phyloP scores from a whole-genome alignment of 2,113 vertebrate genomes.

The Thryonomys swinderianus region DNA sequence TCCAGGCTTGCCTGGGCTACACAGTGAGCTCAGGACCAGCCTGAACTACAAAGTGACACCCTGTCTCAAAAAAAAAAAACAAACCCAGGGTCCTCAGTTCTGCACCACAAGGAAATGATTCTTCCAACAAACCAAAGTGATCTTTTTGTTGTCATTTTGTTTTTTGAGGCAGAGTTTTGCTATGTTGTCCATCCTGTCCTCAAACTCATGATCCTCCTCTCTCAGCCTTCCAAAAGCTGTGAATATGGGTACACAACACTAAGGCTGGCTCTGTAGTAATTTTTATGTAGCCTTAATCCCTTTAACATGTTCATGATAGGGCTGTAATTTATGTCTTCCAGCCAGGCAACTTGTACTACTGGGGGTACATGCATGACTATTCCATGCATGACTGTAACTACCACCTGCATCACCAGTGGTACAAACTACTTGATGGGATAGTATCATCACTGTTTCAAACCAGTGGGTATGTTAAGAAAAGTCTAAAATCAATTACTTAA shows the following conservation, averaged over 20 bases:
- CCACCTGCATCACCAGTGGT: not conserved
- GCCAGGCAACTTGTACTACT: not conserved
- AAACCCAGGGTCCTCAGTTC: not conserved
- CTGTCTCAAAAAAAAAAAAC: too few relatives aligned
- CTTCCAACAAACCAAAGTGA: not conserved
- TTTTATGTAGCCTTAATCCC: not conserved
- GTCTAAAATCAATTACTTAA: not conserved
- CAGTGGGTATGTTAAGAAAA: not conserved
- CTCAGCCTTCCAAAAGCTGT: not conserved
- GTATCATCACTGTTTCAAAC: too few relatives aligned
- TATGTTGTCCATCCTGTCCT: not conserved
- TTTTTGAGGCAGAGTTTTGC: not conserved
- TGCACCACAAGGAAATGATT: not conserved
- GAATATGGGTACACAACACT: not conserved
- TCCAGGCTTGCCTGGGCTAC: too few relatives aligned
- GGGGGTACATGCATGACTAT: not conserved
- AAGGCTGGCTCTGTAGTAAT: not conserved
- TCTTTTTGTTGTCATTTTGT: not conserved
- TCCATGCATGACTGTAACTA: not conserved
- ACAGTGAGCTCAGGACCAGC: too few relatives aligned
- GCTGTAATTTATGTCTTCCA: not conserved
- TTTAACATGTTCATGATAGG: not conserved
- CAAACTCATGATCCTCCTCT: not conserved
- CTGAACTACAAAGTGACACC: too few relatives aligned
- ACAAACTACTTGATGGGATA: not conserved